phyloP scores from a whole-genome alignment of 2,113 vertebrate species.

The Chamaea fasciata region DNA sequence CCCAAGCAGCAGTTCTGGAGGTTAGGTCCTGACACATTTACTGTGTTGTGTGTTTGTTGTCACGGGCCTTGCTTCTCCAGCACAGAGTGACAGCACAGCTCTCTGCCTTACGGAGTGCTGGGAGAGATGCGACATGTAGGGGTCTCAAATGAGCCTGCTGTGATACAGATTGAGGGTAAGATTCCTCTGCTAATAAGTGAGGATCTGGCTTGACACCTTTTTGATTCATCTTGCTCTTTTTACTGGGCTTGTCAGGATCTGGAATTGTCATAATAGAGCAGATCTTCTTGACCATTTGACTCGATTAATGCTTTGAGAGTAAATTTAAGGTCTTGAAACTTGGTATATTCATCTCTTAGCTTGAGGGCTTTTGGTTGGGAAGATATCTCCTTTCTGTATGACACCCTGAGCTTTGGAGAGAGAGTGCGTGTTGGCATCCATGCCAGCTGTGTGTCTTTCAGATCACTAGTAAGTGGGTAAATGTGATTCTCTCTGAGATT shows the following conservation, averaged over 20 bases:
- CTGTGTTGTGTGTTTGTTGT: neutral
- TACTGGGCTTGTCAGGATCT: neutral
- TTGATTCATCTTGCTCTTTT: neutral
- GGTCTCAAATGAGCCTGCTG: neutral
- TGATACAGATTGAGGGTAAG: neutral
- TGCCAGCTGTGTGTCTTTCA: neutral
- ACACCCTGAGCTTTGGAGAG: neutral
- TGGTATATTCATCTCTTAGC: neutral
- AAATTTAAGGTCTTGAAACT: neutral
- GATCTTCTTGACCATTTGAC: neutral
- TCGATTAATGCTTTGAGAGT: neutral
- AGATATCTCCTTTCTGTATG: neutral
- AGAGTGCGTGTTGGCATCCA: neutral
- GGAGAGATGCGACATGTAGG: neutral
- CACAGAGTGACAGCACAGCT: neutral
- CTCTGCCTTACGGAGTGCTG: neutral
- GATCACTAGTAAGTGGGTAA: neutral
- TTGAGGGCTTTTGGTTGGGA: neutral
- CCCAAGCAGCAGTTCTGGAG: neutral
- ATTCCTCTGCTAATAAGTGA: neutral
- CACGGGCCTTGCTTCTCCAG: neutral
- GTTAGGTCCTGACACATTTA: neutral
- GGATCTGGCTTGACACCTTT: neutral
- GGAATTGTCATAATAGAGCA: neutral
- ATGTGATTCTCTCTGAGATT: neutral